A percentile compares a stretch with the other conserved stretches of the same genome.
Conservation (phyloP, 2,797 vertebrate genomes). For the Scolopax rusticola region DNA sequence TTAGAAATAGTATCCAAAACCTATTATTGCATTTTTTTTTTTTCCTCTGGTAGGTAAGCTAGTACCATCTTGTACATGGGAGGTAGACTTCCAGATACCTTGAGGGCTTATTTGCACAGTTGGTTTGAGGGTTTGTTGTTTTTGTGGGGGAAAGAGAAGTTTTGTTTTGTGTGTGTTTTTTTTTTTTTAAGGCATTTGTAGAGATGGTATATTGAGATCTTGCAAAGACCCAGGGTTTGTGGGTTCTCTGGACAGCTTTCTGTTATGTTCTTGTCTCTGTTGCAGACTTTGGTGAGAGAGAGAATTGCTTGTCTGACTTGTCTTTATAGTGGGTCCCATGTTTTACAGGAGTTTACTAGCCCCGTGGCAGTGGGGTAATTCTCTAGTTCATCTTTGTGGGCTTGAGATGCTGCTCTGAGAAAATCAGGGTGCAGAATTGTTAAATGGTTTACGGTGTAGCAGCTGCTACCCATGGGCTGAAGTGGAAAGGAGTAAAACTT, state of each 20-base stretch:
- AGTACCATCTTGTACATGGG: slow-evolving; percentile 18
- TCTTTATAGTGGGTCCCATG: not conserved
- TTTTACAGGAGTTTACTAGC: not conserved
- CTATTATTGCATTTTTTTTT: not conserved
- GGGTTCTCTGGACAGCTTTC: not conserved
- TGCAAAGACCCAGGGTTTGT: not conserved
- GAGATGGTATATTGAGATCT: not conserved
- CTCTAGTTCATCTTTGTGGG: accelerated
- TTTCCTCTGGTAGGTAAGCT: not conserved
- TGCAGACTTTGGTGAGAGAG: not conserved
- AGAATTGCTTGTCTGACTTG: not conserved
- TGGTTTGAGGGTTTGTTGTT: not conserved
- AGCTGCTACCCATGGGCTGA: not conserved
- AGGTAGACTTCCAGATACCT: not conserved
- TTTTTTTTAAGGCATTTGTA: not conserved
- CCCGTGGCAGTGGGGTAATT: not conserved
- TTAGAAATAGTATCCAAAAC: slow-evolving; percentile 40
- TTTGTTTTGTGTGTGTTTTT: not conserved
- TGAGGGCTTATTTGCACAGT: not conserved
- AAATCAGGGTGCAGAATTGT: not conserved
- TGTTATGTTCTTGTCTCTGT: not conserved
- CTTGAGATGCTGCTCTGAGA: not conserved
- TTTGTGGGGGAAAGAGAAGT: not conserved
- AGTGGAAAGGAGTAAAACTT: not conserved
- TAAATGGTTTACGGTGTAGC: not conserved